Conservation (phyloP, 2,888 invertebrate genomes). For the Geophilus truncorum region DNA sequence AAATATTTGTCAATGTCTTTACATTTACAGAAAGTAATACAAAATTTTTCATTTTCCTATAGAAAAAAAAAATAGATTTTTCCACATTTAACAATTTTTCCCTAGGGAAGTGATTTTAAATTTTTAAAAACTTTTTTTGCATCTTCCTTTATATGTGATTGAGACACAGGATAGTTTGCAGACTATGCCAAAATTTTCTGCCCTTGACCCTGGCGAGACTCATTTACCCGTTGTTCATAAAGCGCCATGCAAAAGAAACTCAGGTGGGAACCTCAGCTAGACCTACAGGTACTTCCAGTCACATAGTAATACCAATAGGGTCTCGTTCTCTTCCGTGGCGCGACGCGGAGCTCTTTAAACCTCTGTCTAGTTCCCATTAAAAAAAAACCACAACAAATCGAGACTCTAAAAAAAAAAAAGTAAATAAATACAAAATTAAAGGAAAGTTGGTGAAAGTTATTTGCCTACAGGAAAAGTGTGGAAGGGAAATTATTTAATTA, state of each 20-base stretch:
- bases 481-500: neutral
- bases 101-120: too few relatives aligned
- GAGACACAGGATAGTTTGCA: neutral
- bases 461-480: neutral
- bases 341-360: neutral
- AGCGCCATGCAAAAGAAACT: neutral
- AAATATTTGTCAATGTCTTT: too few relatives aligned
- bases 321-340: neutral
- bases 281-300: neutral
- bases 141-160: too few relatives aligned
- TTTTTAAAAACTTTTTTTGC: too few relatives aligned
- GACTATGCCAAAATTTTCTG: neutral
- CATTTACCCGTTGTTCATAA: neutral
- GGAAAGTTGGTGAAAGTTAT: neutral
- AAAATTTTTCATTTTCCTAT: too few relatives aligned
- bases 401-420: neutral
- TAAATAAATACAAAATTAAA: neutral
- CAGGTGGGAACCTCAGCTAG: neutral
- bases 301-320: neutral
- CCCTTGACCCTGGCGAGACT: neutral
- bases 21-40: too few relatives aligned
- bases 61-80: too few relatives aligned
- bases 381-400: neutral
- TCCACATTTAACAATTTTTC: too few relatives aligned
- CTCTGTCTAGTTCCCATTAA: neutral